phyloP scores from a whole-genome alignment of 2,888 invertebrate species.

The Noctua janthe region DNA sequence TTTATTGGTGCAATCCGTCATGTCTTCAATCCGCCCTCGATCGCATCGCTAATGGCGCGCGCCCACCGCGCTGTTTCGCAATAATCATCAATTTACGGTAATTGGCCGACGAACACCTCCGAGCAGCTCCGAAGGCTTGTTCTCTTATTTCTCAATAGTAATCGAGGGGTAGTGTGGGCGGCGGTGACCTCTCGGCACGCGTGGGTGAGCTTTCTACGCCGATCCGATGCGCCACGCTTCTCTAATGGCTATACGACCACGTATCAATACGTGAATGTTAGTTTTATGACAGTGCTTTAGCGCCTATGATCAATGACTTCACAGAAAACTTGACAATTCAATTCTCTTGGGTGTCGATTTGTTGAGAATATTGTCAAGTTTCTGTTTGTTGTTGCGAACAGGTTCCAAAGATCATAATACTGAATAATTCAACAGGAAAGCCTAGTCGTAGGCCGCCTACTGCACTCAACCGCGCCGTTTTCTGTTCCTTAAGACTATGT shows the following conservation, averaged over 20 bases:
- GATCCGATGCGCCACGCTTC: conserved; percentile 73
- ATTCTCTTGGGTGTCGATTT: conserved; percentile 38
- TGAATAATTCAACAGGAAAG: conserved; percentile 61
- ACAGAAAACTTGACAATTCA: conserved; percentile 43
- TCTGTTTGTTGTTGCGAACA: conserved; percentile 48
- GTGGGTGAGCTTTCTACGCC: conserved; percentile 85
- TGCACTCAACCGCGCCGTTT: conserved; percentile 37
- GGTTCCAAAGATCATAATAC: conserved; percentile 56
- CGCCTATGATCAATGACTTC: conserved; percentile 53
- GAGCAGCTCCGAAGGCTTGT: conserved; percentile 62
- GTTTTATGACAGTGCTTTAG: conserved; percentile 60
- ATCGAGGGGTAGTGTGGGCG: conserved; percentile 81
- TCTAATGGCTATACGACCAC: conserved; percentile 69
- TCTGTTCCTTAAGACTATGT: conserved; percentile 33
- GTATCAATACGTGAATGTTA: conserved; percentile 64
- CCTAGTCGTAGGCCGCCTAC: conserved; percentile 52
- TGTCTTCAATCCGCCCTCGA: conserved; percentile 72
- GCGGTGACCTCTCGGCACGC: conserved; percentile 85
- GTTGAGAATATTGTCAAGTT: conserved; percentile 37
- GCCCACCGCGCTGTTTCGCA: conserved; percentile 78
- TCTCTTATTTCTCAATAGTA: conserved; percentile 78
- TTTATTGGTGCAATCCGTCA: conserved; percentile 71
- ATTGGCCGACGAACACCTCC: conserved; percentile 79
- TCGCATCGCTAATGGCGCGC: conserved; percentile 71
- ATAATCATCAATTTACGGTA: conserved; percentile 83